These are phyloP conservation scores for Cheiracanthium punctorium DNA, from an alignment of 2,888 invertebrate genomes.

Conservation along the genomic window DNA sequence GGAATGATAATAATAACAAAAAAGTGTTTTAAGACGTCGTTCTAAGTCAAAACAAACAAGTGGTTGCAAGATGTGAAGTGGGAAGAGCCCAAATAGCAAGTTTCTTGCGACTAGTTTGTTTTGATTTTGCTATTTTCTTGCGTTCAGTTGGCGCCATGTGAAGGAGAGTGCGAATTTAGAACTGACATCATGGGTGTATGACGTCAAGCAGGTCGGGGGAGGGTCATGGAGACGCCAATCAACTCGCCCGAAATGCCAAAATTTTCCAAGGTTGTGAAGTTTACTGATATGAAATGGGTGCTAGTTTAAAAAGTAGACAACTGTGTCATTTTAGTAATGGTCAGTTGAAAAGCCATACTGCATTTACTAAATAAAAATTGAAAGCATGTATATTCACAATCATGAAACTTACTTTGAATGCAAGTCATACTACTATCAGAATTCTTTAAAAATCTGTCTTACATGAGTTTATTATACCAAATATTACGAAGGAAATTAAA, in stretches of 20 bases:
- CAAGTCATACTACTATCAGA: no score
- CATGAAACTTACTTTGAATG: no score
- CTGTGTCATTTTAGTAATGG: no score
- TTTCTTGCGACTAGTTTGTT: not conserved
- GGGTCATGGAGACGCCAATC: slow-evolving; percentile 55
- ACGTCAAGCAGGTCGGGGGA: slow-evolving; percentile 30
- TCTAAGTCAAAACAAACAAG: slow-evolving; percentile 24
- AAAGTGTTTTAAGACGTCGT: not conserved
- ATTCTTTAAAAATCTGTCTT: no score
- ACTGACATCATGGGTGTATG: slow-evolving; percentile 62
- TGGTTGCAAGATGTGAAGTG: slow-evolving; percentile 54
- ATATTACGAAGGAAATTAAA: no score
- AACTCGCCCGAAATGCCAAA: not conserved
- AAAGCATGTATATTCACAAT: no score
- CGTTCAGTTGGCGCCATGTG: slow-evolving; percentile 8
- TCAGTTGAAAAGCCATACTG: no score
- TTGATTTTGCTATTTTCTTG: not conserved
- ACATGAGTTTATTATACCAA: no score
- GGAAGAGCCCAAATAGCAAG: not conserved
- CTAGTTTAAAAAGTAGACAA: not conserved
- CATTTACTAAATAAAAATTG: no score
- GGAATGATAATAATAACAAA: not conserved
- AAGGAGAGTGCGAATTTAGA: slow-evolving; percentile 59
- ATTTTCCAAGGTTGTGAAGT: not conserved
- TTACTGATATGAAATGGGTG: not conserved